These are phyloP conservation scores for Venusia cambrica DNA, from an alignment of 2,888 invertebrate genomes.

Conservation along the genomic window DNA sequence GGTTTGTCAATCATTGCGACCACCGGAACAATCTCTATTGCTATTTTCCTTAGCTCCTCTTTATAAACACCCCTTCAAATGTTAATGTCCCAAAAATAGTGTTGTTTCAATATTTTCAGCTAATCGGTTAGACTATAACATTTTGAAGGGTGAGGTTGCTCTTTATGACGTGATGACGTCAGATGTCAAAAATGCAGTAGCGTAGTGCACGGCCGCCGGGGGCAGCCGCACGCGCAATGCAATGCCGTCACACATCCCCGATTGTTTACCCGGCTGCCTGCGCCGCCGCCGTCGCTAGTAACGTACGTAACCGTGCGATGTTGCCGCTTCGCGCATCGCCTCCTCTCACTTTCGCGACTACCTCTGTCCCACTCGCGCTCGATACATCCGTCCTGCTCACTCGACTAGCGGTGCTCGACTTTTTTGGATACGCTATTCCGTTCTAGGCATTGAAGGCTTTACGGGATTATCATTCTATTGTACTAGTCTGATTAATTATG, in stretches of 20 bases:
- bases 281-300: constrained; percentile 40
- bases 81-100: too few species aligned
- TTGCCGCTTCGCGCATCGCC: constrained; percentile 69
- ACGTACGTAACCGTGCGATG: constrained; percentile 71
- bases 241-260: constrained; percentile 59
- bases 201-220: constrained; percentile 63
- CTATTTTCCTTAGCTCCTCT: too few species aligned
- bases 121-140: too few species aligned
- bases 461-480: constrained; percentile 48
- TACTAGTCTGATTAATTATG: too few species aligned
- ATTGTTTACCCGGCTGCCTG: constrained; percentile 69
- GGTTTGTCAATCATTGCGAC: too few species aligned
- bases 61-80: too few species aligned
- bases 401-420: constrained; percentile 76
- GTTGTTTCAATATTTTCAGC: too few species aligned
- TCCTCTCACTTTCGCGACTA: constrained; percentile 78
- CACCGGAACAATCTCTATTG: too few species aligned
- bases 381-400: constrained; percentile 51
- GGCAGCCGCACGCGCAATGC: constrained; percentile 67
- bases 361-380: constrained; percentile 41
- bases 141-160: too few species aligned
- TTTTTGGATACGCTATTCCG: constrained; percentile 76
- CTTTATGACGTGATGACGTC: too few species aligned
- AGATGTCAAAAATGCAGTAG: constrained; percentile 65
- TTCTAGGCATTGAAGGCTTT: constrained; percentile 62